Base-by-base conservation (phyloP, 2,113 vertebrate species). In the Zosterops lateralis region DNA sequence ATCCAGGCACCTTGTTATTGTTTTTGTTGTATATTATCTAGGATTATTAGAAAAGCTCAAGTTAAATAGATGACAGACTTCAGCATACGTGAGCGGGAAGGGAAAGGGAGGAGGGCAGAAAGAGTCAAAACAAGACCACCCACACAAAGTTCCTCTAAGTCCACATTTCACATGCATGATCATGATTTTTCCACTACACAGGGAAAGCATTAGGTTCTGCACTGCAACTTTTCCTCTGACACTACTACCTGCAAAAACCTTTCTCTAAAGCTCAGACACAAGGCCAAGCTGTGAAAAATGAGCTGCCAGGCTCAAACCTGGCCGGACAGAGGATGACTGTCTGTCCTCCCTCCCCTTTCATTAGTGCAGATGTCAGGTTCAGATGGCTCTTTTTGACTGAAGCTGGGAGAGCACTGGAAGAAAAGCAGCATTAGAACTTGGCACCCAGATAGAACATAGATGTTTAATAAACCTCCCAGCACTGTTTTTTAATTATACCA, bases 401-500 rank as follows among this genome's bases (percentile, higher is more conserved):
- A 88, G 65, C 6, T 77, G 25, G 47, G 66, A 92, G 54, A 85
- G 31, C 47, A 77, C 48, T 75, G 95, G 74, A 90, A 93, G 73
- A 87, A 90, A 92, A 85, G 14, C 85, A 81, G 45, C 1, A 0
- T 40, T 42, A 81, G 53, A 34, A 34, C 82, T 95, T n/a, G 1
- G 76, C 84, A 93, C 76, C 50, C 64, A 89, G 56, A 50, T 3
- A 65, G 61, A 84, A 79, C 31, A 15, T 15, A 90, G 81, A 84
- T 50, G 5, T 88, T 96, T 96, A 96, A 87, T 95, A 92, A 92
- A 96, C 36, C 82, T 89, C 81, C 51, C 73, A 87, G 66, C 24
- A 81, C 56, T 1, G 0, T 90, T 93, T 95, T 97, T 97, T 95
- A 97, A 97, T 97, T 96, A 96, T 97, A 96, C 62, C 29, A 81